A percentile compares a stretch with the other conserved stretches of the same genome.
Evolutionary conservation across 2,888 invertebrate genomes (phyloP).

Genomic region (Anorthoa munda): DNA sequence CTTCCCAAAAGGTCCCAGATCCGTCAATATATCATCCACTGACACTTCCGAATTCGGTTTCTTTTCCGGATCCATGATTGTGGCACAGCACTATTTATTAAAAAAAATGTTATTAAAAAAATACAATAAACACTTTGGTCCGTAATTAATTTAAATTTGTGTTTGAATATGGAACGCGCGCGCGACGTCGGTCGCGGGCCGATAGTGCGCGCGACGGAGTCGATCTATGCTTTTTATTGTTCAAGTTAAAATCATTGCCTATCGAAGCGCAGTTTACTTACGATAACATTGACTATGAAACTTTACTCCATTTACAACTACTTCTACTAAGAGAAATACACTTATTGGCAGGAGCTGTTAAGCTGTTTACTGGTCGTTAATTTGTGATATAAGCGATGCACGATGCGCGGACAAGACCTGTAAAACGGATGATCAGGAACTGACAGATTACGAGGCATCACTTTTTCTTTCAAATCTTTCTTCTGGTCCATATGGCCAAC

Average conservation of each 20-base stretch:
- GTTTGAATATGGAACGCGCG: constrained; percentile 71
- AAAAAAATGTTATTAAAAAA: background rate
- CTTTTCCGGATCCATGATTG: constrained; percentile 86
- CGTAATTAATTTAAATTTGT: constrained; percentile 56
- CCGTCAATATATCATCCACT: constrained; percentile 85
- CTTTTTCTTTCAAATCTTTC: no score
- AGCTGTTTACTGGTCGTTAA: constrained; percentile 14
- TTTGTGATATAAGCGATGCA: constrained; percentile 14
- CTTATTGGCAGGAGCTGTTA: constrained; percentile 23
- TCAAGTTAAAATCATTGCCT: constrained; percentile 75
- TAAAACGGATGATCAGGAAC: background rate
- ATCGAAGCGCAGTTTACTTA: constrained; percentile 59
- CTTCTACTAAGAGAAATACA: constrained; percentile 36
- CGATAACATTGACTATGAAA: constrained; percentile 61
- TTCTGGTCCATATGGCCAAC: background rate
- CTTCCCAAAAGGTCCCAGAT: constrained; percentile 84
- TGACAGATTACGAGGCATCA: background rate
- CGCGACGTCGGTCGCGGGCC: constrained; percentile 72
- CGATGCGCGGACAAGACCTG: background rate
- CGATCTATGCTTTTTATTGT: constrained; percentile 84
- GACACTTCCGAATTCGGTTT: constrained; percentile 81
- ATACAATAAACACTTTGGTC: constrained; percentile 52
- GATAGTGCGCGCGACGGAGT: constrained; percentile 77
- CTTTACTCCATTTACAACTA: constrained; percentile 34
- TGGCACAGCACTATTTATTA: constrained; percentile 51